Evolutionary conservation across 2,797 vertebrate genomes (phyloP).

Genomic region (Xenentodon cancila): DNA sequence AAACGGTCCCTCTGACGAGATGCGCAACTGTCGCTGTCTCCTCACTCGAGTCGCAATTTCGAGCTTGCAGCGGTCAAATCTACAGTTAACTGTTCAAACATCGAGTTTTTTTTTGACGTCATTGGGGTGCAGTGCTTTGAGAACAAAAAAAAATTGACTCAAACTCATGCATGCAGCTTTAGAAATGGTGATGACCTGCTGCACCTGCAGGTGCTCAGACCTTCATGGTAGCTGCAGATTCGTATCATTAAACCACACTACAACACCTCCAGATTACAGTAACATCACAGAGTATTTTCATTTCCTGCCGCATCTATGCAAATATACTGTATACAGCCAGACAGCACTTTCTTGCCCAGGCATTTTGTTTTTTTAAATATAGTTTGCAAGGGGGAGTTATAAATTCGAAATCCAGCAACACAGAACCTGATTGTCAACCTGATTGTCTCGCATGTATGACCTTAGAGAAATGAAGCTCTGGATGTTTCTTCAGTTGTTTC

Average conservation of each 20-base stretch:
- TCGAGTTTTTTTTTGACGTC: no score
- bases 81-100: no score
- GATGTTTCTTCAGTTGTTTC: not conserved
- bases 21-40: not conserved
- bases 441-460: not conserved
- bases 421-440: not conserved
- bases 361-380: not conserved
- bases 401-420: not conserved
- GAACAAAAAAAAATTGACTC: no score
- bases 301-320: slow-evolving; percentile 56
- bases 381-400: not conserved
- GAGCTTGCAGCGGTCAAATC: no score
- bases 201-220: slow-evolving; percentile 69
- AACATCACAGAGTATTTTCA: slow-evolving; percentile 25
- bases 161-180: not conserved
- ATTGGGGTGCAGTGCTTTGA: no score
- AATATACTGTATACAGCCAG: slow-evolving; percentile 33
- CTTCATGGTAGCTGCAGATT: slow-evolving; percentile 25
- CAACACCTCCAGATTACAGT: slow-evolving; percentile 20
- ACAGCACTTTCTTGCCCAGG: slow-evolving; percentile 10
- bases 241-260: slow-evolving; percentile 39
- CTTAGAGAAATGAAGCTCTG: not conserved
- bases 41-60: no score
- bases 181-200: slow-evolving; percentile 35
- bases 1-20: not conserved